These are phyloP conservation scores for Lacerta agilis DNA, from an alignment of 2,797 vertebrate species.

Conservation along the genomic window DNA sequence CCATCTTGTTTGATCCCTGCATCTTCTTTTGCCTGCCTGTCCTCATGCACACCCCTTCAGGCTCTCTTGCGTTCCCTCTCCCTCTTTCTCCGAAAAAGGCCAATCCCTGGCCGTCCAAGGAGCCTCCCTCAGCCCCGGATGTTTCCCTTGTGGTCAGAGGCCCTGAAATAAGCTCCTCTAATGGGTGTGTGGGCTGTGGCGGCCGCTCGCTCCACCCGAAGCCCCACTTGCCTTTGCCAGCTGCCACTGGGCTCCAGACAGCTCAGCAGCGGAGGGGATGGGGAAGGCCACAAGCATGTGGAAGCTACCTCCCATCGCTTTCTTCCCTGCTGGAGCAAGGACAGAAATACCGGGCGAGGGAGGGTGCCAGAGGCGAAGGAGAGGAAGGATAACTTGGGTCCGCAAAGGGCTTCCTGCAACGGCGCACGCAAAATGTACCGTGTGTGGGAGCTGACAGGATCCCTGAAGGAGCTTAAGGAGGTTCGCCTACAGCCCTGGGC, in stretches of 20 bases:
- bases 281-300: slow-evolving; percentile 29
- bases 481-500: slow-evolving; percentile 2
- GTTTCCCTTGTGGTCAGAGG: slow-evolving; percentile 55
- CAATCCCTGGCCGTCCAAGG: slow-evolving; percentile 2
- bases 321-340: slow-evolving; percentile 34
- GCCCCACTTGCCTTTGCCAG: slow-evolving; percentile 84
- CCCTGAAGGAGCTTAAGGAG: neutral
- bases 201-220: slow-evolving; percentile 88
- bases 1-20: neutral
- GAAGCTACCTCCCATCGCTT: slow-evolving; percentile 36
- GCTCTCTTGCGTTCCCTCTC: neutral
- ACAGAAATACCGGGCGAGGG: slow-evolving; percentile 8
- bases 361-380: neutral
- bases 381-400: slow-evolving; percentile 11
- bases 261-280: slow-evolving; percentile 60
- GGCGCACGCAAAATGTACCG: neutral
- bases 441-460: neutral
- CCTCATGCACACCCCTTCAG: slow-evolving; percentile 9
- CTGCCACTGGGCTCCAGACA: slow-evolving; percentile 91
- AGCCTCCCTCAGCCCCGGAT: slow-evolving; percentile 47
- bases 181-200: slow-evolving; percentile 86
- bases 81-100: neutral
- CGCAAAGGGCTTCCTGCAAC: slow-evolving; percentile 23
- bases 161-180: slow-evolving; percentile 73
- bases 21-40: neutral